phyloP scores from a whole-genome alignment of 2,113 vertebrate genomes.

The Brienomyrus brachyistius region DNA sequence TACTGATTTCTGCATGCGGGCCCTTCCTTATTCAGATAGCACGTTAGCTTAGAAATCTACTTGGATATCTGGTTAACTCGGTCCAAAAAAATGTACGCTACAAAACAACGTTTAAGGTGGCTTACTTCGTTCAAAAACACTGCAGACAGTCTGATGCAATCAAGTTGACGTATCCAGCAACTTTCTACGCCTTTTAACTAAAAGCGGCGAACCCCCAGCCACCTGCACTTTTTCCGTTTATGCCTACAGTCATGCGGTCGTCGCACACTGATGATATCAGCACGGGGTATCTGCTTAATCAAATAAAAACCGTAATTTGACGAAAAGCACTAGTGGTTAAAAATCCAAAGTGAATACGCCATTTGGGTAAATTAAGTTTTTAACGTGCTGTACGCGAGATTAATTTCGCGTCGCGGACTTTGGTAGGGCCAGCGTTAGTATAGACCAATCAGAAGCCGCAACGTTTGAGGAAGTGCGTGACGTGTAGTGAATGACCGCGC shows the following conservation, averaged over 20 bases:
- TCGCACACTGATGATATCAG: background rate
- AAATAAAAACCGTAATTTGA: background rate
- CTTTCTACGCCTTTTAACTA: background rate
- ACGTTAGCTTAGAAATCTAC: background rate
- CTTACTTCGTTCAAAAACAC: background rate
- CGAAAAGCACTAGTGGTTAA: background rate
- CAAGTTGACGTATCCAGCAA: background rate
- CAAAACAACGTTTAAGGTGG: background rate
- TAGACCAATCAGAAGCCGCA: background rate
- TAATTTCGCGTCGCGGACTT: background rate
- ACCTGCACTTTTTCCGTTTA: background rate
- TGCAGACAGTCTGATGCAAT: background rate
- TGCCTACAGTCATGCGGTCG: background rate
- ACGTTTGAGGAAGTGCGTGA: background rate
- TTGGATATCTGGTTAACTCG: background rate
- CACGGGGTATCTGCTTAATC: background rate
- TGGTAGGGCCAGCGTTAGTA: background rate
- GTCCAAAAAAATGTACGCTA: background rate
- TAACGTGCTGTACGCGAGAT: background rate
- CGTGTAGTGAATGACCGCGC: background rate
- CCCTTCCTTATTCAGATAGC: background rate
- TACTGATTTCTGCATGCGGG: background rate
- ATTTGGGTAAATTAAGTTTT: background rate
- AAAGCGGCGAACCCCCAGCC: background rate
- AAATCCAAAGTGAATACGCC: background rate